phyloP scores from a whole-genome alignment of 1,140 invertebrate genomes.

The silkworm (Bombyx mori) region ASM3026992v2 NC_085124.1:8933001-8933500 shows the following conservation, averaged over 20 bases:
- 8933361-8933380: too few species aligned
- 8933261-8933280: constrained; percentile 32
- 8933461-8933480: too few species aligned
- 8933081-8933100: constrained; percentile 69
- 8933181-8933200: constrained; percentile 42
- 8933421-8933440: too few species aligned
- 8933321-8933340: not conserved
- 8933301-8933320: constrained; percentile 8
- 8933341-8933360: too few species aligned
- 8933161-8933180: constrained; percentile 39
- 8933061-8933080: constrained; percentile 69
- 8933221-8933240: constrained; percentile 48
- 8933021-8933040: constrained; percentile 60
- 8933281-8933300: constrained; percentile 19
- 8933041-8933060: constrained; percentile 67
- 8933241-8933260: constrained; percentile 45
- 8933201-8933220: constrained; percentile 19
- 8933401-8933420: too few species aligned
- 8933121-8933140: constrained; percentile 67
- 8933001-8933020: constrained; percentile 19
- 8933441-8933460: too few species aligned
- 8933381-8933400: too few species aligned
- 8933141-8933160: constrained; percentile 28
- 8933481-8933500: too few species aligned
- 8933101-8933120: constrained; percentile 72